Percentiles rank a stretch among this genome's conserved stretches.
phyloP scores from a whole-genome alignment of 1,140 invertebrate species.

The Heterodera carotae region DNA sequence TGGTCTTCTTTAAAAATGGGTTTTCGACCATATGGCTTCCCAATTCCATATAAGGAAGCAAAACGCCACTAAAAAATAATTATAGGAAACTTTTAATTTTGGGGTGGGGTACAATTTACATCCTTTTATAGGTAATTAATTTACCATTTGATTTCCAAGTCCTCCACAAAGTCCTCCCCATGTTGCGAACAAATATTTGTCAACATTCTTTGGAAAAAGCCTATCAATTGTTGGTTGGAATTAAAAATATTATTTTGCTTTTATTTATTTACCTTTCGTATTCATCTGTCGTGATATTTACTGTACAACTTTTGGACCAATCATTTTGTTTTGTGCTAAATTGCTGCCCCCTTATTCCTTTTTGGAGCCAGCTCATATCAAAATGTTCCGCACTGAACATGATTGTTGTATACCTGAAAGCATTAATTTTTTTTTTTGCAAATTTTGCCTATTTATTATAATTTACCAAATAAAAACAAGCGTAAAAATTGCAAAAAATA shows the following conservation, averaged over 20 bases:
- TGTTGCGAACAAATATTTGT: slow-evolving; percentile 6
- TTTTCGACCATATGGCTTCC: background rate
- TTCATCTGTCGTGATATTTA: background rate
- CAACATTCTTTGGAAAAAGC: background rate
- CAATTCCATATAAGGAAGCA: slow-evolving; percentile 22
- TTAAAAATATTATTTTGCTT: background rate
- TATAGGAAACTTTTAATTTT: background rate
- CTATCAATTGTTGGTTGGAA: background rate
- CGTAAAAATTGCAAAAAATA: no score
- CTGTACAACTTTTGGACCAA: background rate
- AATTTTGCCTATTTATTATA: no score
- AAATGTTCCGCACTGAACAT: no score
- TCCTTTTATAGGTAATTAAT: background rate
- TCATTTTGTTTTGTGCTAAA: background rate
- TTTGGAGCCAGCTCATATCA: no score
- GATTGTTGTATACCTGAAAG: no score
- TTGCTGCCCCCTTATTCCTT: no score
- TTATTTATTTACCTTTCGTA: background rate
- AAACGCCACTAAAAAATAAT: slow-evolving; percentile 1
- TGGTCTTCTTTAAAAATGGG: slow-evolving; percentile 4
- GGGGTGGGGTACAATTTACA: no score
- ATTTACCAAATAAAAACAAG: no score
- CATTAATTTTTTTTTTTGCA: no score
- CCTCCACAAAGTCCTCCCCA: background rate
- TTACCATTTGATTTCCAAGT: slow-evolving; percentile 8